These are phyloP conservation scores for Eueides isabella DNA, from an alignment of 1,140 invertebrate genomes.

Conservation along the genomic window DNA sequence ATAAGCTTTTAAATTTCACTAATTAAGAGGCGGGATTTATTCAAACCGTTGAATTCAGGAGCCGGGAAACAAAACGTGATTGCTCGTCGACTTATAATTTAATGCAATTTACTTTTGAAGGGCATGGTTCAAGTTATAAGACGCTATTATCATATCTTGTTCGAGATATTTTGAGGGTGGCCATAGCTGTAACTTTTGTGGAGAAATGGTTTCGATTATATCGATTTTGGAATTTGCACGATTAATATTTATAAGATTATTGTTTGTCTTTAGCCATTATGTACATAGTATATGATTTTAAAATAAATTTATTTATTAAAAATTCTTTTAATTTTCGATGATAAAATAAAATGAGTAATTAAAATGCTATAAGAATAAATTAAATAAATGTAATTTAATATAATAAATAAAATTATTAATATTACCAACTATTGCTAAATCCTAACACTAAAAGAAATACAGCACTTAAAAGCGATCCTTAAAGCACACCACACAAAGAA, in stretches of 20 bases:
- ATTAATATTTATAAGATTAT: background rate
- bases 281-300: too few relatives aligned
- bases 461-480: background rate
- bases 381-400: background rate
- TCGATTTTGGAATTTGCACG: background rate
- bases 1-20: constrained; percentile 73
- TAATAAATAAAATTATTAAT: background rate
- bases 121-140: constrained; percentile 36
- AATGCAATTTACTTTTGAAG: constrained; percentile 75
- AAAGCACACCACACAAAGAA: constrained; percentile 5
- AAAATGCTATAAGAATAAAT: too few relatives aligned
- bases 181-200: constrained; percentile 1
- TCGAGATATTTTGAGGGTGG: background rate
- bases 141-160: constrained; percentile 13
- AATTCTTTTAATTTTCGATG: too few relatives aligned
- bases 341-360: too few relatives aligned
- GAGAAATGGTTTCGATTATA: background rate
- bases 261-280: too few relatives aligned
- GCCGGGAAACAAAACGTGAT: constrained; percentile 78
- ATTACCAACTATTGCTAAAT: background rate
- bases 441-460: background rate
- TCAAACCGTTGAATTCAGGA: constrained; percentile 75
- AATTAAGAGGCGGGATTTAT: constrained; percentile 76
- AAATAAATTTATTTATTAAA: too few relatives aligned
- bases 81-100: constrained; percentile 79